Base-by-base conservation (phyloP, 1,140 invertebrate genomes). In the Pachypsylla venusta region DNA sequence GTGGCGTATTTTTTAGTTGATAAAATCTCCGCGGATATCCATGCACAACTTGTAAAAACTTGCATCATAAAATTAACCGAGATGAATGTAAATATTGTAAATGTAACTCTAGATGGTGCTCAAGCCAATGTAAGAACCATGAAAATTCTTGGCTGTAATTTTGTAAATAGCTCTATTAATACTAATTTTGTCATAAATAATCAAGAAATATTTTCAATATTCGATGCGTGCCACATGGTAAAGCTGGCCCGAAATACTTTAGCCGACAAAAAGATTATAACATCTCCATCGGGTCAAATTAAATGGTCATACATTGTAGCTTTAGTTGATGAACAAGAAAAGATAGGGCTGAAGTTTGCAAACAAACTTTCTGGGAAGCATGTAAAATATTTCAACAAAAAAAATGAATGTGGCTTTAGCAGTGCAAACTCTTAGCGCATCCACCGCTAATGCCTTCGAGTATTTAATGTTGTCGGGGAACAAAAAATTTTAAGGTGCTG, bases 221-320 rank as follows among this genome's bases (percentile, higher is more conserved):
- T 35, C 7, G 30, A 35, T 35, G 30, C 30, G n/a, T 35, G 30
- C 30, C 30, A 35, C n/a, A 35, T 35, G 30, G 30, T 35, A n/a
- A 35, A 35, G n/a, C n/a, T 35, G 30, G 30, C 30, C 30, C 7
- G 30, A 35, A 35, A 35, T n/a, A 35, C 30, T 35, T 35, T 35
- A n/a, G 54, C 60, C 13, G 54, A 58, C 28, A 28, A 60, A 56
- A 58, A 65, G 28, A 60, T 61, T 57, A 63, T 62, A 24, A 59
- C 60, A 53, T 61, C 63, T 5, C 60, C 62, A 59, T 62, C 61
- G 14, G 30, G 30, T 10, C 7, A 35, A 10, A 35, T 35, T 10
- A 35, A 35, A 35, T 35, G 30, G 30, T n/a, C 7, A 35, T 35
- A 35, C 30, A 10, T 35, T 10, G 30, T 35, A n/a, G 30, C 7